Evolutionary conservation across 2,888 invertebrate genomes (phyloP), one percentile per base, ranked within the genome.

Genomic region (Ypsolopha sequella): DNA sequence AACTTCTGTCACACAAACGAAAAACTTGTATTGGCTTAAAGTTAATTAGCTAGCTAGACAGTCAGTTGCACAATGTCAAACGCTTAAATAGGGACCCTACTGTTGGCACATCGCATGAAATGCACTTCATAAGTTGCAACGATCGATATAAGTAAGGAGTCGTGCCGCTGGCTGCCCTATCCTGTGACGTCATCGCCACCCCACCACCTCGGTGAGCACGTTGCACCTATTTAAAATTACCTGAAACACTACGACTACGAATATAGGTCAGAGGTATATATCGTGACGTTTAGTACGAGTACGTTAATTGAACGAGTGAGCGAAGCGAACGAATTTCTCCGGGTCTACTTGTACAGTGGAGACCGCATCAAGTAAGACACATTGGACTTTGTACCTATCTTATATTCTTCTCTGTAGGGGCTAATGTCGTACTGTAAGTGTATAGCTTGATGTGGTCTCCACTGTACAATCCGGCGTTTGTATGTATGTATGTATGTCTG

Each of bases 111-210:
- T 36, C 9, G 6, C 38, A 38, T 24, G 24, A 38, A 38, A 38
- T n/a, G 38, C 38, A 41, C 9, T 11, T 24, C 24, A 45, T 10
- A 33, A 24, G 6, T 7, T 10, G 3, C 34, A 38, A 9, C 55
- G 59, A 62, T 65, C 61, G 56, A 64, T 64, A 60, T 53, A 55
- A 50, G 56, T 57, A 60, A 57, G 56, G 56, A 58, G 58, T 56
- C 52, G 51, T 60, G 63, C 6, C 9, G 24, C 63, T 66, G 56
- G 59, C 55, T 66, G 64, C 62, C 66, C 65, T 69, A 60, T 57
- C 54, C 61, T 51, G 60, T 69, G 67, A 66, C 69, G 69, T 70
- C 63, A 64, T 53, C 52, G 53, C 51, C 55, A 59, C 69, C 68
- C 69, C 63, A 64, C 54, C 52, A 52, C 51, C 55, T 59, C 53